Conservation (phyloP, 2,888 invertebrate species). For the Lithophane ornitopus region DNA sequence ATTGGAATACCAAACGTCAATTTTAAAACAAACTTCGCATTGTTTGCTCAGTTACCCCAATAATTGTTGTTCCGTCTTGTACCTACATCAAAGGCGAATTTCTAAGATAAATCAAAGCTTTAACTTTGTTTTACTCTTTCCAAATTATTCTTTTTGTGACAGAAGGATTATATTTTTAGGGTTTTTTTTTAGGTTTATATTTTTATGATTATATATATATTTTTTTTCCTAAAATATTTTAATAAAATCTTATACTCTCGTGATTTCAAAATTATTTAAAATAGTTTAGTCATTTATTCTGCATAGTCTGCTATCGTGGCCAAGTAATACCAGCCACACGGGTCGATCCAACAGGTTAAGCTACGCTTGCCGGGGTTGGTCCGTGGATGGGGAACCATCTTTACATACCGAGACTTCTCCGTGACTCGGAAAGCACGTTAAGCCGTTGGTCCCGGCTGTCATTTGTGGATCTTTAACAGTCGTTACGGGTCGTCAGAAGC, state of each 20-base stretch:
- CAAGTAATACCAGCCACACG: too few species aligned
- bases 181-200: too few species aligned
- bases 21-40: slow-evolving; percentile 27
- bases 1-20: slow-evolving; percentile 39
- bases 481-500: too few species aligned
- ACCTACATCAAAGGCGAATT: slow-evolving; percentile 47
- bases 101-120: slow-evolving; percentile 46
- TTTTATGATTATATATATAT: not conserved
- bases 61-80: slow-evolving; percentile 34
- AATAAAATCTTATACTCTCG: not conserved
- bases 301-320: not conserved
- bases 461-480: too few species aligned
- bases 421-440: too few species aligned
- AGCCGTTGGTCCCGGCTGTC: too few species aligned
- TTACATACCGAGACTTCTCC: too few species aligned
- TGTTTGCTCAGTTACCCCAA: slow-evolving; percentile 28
- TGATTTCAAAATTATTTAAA: too few species aligned
- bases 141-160: not conserved
- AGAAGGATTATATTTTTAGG: too few species aligned
- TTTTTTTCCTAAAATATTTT: not conserved
- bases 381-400: too few species aligned
- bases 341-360: too few species aligned
- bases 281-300: not conserved
- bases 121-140: not conserved
- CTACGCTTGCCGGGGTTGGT: too few species aligned